Conservation (phyloP, 1,140 invertebrate species). For the Oscheius sp. region DNA sequence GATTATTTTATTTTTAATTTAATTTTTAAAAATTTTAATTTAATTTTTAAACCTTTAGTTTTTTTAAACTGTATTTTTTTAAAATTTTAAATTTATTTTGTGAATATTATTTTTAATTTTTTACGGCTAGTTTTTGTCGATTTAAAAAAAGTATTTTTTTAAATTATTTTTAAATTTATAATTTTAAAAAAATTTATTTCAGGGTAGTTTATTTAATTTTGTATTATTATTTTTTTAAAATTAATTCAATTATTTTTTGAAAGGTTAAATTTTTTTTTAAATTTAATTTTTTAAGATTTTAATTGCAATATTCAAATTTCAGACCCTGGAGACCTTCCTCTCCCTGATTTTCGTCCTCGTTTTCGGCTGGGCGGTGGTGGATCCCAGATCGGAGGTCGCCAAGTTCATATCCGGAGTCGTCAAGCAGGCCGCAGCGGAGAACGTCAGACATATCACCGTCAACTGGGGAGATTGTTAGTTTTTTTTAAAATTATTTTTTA, state of each 20-base stretch:
- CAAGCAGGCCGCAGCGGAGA: not conserved
- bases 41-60: too few relatives aligned
- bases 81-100: too few relatives aligned
- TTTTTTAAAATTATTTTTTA: too few relatives aligned
- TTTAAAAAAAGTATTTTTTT: too few relatives aligned
- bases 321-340: conserved; percentile 7
- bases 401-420: not conserved
- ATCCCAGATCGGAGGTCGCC: not conserved
- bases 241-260: not conserved
- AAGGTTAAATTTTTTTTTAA: not conserved
- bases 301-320: not conserved
- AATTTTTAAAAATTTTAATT: too few relatives aligned
- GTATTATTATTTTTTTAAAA: too few relatives aligned
- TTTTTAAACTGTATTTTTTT: too few relatives aligned
- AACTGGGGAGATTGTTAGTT: not conserved
- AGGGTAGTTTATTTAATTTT: too few relatives aligned
- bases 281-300: not conserved
- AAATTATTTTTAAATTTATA: not conserved
- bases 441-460: not conserved
- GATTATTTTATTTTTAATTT: too few relatives aligned
- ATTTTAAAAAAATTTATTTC: not conserved
- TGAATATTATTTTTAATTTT: too few relatives aligned
- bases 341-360: not conserved
- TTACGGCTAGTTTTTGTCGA: too few relatives aligned
- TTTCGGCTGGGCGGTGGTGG: conserved; percentile 11